Evolutionary conservation across 2,888 invertebrate species (phyloP).

Genomic region (Osmoderma eremita): DNA sequence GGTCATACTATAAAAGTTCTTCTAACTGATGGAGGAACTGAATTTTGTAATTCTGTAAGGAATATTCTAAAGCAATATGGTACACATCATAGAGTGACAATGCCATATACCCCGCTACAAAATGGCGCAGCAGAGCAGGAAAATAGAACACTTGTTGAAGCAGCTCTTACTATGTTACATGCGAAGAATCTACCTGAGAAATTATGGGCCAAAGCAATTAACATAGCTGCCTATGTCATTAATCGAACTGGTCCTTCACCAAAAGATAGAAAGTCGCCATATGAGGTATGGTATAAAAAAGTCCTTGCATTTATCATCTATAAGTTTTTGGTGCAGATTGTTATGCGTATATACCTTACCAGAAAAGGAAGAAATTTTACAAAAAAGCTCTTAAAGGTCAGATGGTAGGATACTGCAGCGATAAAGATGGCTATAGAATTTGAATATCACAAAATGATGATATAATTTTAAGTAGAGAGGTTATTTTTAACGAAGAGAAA

Average conservation of each 20-base stretch:
- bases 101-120: slow-evolving; percentile 10
- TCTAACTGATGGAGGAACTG: slow-evolving; percentile 6
- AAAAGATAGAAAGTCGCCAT: not conserved
- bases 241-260: not conserved
- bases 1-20: slow-evolving; percentile 11
- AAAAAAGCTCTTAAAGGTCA: not conserved
- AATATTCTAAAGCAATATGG: not conserved
- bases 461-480: not conserved
- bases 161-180: not conserved
- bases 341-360: not conserved
- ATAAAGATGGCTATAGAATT: slow-evolving; percentile 6
- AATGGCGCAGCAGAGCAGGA: slow-evolving; percentile 3
- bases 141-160: slow-evolving; percentile 4
- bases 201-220: slow-evolving; percentile 8
- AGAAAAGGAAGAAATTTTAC: slow-evolving; percentile 10
- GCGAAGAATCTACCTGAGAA: too few species aligned
- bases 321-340: not conserved
- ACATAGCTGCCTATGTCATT: slow-evolving; percentile 2
- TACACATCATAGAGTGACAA: not conserved
- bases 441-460: slow-evolving; percentile 4
- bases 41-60: not conserved
- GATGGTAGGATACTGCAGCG: slow-evolving; percentile 7
- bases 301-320: slow-evolving; percentile 1
- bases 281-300: slow-evolving; percentile 31
- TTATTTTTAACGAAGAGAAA: slow-evolving; percentile 4